Conservation (phyloP, 2,888 invertebrate species). For the Eucriotettix oculatus region DNA sequence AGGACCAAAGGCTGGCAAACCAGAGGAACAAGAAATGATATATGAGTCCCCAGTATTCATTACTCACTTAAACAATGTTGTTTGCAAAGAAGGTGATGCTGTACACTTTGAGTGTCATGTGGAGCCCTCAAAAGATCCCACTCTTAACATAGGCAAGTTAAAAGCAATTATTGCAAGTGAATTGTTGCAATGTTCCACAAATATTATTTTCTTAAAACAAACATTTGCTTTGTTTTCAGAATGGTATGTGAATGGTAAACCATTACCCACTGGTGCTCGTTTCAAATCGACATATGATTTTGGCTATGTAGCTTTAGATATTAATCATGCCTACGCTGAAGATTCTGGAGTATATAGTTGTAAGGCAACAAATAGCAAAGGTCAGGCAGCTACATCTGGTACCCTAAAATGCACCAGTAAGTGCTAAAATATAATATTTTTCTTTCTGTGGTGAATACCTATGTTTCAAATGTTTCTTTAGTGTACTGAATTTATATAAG, state of each 20-base stretch:
- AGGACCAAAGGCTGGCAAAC: conserved; percentile 49
- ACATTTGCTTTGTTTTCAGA: conserved; percentile 28
- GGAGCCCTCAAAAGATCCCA: conserved; percentile 82
- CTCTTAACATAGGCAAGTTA: conserved; percentile 47
- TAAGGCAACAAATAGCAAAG: conserved; percentile 75
- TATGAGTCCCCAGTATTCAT: conserved; percentile 81
- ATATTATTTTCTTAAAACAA: neutral
- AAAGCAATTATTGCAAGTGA: neutral
- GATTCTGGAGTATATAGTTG: conserved; percentile 86
- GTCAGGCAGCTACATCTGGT: conserved; percentile 79
- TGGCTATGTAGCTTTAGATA: conserved; percentile 84
- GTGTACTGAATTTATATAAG: too few relatives aligned
- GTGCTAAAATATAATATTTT: conserved; percentile 20
- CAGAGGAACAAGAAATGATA: conserved; percentile 55
- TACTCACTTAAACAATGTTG: conserved; percentile 77
- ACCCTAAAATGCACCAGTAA: conserved; percentile 70
- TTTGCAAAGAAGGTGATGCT: conserved; percentile 73
- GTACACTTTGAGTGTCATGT: conserved; percentile 85
- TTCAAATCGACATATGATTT: conserved; percentile 91
- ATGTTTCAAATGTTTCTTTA: too few relatives aligned
- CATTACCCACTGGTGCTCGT: conserved; percentile 72
- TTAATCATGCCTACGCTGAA: conserved; percentile 73
- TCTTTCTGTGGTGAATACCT: too few relatives aligned
- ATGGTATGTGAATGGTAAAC: conserved; percentile 90
- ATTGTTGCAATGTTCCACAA: neutral